Percentiles rank a stretch among this genome's conserved stretches.
Evolutionary conservation across 2,113 vertebrate genomes (phyloP).

Genomic region (Engystomops pustulosus): DNA sequence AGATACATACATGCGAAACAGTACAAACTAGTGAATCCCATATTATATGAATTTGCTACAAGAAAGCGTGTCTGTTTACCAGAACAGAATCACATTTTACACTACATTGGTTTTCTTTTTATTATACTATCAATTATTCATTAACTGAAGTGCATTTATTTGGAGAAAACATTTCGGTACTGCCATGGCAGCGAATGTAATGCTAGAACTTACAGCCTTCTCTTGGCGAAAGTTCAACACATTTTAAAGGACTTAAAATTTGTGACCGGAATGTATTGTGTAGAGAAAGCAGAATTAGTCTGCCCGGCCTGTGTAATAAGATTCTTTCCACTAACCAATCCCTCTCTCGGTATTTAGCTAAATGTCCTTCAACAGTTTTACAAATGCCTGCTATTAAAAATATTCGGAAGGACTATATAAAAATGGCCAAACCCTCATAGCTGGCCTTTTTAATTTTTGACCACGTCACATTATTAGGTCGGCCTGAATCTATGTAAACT

Average conservation of each 20-base stretch:
- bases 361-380: constrained; percentile 53
- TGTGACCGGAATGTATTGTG: constrained; percentile 53
- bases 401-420: constrained; percentile 47
- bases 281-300: constrained; percentile 41
- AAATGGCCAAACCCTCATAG: constrained; percentile 38
- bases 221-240: constrained; percentile 52
- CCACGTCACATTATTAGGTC: constrained; percentile 16
- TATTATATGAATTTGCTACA: background rate
- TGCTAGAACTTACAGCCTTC: constrained; percentile 39
- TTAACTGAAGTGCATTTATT: constrained; percentile 40
- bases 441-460: constrained; percentile 35
- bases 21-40: background rate
- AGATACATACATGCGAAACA: background rate
- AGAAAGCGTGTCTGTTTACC: background rate
- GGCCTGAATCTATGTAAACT: constrained; percentile 14
- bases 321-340: constrained; percentile 75
- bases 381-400: constrained; percentile 49
- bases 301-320: constrained; percentile 62
- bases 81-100: constrained; percentile 4
- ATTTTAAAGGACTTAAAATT: constrained; percentile 54
- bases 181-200: constrained; percentile 56
- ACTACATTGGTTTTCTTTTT: constrained; percentile 17
- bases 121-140: constrained; percentile 49
- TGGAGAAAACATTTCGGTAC: constrained; percentile 56
- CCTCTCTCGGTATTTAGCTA: constrained; percentile 68